Evolutionary conservation across 1,140 invertebrate species (phyloP).

Genomic region (Stenopsyche tienmushanensis): DNA sequence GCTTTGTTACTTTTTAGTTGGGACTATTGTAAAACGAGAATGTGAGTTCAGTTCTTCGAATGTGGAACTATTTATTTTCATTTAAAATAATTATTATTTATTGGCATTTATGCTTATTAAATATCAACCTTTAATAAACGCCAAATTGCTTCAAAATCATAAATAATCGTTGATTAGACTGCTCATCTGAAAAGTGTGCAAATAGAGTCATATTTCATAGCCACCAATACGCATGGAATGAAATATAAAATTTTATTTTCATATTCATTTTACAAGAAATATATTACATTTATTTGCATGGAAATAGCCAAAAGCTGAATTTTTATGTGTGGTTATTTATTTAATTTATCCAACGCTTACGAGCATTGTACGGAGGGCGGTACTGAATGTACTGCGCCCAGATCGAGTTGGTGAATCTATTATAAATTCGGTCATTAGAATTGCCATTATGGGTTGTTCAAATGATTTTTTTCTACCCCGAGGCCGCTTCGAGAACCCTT

Average conservation of each 20-base stretch:
- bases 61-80: background rate
- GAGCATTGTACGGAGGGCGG: too few species aligned
- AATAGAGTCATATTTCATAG: background rate
- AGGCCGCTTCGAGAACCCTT: background rate
- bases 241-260: background rate
- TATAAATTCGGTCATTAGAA: constrained; percentile 34
- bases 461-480: constrained; percentile 13
- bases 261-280: too few species aligned
- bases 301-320: too few species aligned
- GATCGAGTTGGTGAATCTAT: constrained; percentile 12
- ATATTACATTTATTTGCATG: too few species aligned
- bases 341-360: too few species aligned
- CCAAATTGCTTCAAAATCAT: too few species aligned
- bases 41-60: constrained; percentile 11
- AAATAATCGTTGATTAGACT: background rate
- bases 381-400: too few species aligned
- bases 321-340: too few species aligned
- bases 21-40: constrained; percentile 36
- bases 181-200: background rate
- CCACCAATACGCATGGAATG: too few species aligned
- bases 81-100: background rate
- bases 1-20: constrained; percentile 33
- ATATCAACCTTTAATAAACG: background rate
- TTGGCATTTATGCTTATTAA: background rate
- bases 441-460: constrained; percentile 23